Base-by-base conservation (phyloP, 2,888 invertebrate species). In the Clanis bilineata region DNA sequence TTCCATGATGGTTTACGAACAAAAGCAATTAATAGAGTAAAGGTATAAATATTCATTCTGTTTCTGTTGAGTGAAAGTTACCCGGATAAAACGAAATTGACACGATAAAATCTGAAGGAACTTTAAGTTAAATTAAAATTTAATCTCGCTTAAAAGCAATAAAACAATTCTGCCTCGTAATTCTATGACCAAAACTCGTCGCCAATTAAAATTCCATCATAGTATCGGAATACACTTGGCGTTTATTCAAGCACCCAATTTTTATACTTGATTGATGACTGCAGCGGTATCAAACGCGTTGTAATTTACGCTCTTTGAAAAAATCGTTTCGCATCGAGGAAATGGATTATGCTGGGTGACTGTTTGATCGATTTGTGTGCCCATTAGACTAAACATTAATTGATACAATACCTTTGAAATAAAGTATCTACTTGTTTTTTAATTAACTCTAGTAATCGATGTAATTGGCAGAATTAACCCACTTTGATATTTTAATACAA, bases 261-360 rank as follows among this genome's bases (percentile, higher is more conserved):
- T 77, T 74, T 69, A 67, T 70, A 66, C 64, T 73, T 81, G 80
- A 81, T 81, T 76, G 80, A 81, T 81, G 79, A 69, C 71, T 15
- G 51, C 51, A 28, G 28, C 15, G 28, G 28, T 10, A 51, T 51
- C 51, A 51, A 51, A 32, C 28, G 32, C 32, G 28, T 28, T 51
- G 51, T 51, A 32, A 32, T 32, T 51, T 51, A 32, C 28, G 28
- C 15, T 28, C 65, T 65, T 71, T 67, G 66, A 61, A 65, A 65
- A 70, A 74, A 69, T 69, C 63, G 68, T 64, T 64, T 60, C 65
- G 62, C 62, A 64, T 63, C 64, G 69, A 69, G 65, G 73, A 71
- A 74, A 76, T 71, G 68, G 66, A 68, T 74, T 71, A 61, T 60
- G 58, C 32, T 43, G 25, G 58, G 56, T 63, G 32, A 23, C n/a